These are phyloP conservation scores for Camptogramma bilineatum DNA, from an alignment of 2,888 invertebrate genomes.

Conservation along the genomic window DNA sequence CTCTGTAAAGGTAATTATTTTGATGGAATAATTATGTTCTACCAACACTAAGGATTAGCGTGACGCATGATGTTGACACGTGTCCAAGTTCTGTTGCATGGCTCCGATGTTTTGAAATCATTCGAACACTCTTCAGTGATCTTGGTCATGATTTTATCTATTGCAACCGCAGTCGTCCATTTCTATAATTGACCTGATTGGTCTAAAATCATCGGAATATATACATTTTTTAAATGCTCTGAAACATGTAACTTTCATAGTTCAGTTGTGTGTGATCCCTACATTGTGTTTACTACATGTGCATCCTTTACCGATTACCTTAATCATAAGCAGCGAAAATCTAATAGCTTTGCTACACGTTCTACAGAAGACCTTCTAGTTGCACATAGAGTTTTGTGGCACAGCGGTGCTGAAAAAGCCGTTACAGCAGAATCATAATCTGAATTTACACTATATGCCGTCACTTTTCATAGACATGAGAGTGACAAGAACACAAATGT, in stretches of 20 bases:
- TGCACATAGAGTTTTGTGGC: background rate
- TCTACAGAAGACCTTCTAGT: constrained; percentile 3
- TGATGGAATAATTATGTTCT: background rate
- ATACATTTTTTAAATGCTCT: background rate
- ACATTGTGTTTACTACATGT: no score
- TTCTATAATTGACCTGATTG: background rate
- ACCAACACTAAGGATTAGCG: constrained; percentile 1
- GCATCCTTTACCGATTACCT: background rate
- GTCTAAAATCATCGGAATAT: background rate
- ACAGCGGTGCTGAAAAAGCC: no score
- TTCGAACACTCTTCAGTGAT: constrained; percentile 6
- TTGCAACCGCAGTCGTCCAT: background rate
- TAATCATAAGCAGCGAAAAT: background rate
- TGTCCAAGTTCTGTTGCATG: constrained; percentile 11
- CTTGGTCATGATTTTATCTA: background rate
- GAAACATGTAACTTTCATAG: no score
- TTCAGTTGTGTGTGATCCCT: background rate
- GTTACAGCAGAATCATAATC: no score
- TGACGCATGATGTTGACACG: constrained; percentile 14
- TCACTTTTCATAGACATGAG: no score
- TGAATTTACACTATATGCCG: no score
- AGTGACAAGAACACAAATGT: no score
- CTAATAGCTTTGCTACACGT: background rate
- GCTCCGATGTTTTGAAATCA: constrained; percentile 10
- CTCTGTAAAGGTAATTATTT: background rate